Percentiles rank a stretch among this genome's conserved stretches.
Conservation (phyloP, 2,113 vertebrate species). For the Loxodonta africana region DNA sequence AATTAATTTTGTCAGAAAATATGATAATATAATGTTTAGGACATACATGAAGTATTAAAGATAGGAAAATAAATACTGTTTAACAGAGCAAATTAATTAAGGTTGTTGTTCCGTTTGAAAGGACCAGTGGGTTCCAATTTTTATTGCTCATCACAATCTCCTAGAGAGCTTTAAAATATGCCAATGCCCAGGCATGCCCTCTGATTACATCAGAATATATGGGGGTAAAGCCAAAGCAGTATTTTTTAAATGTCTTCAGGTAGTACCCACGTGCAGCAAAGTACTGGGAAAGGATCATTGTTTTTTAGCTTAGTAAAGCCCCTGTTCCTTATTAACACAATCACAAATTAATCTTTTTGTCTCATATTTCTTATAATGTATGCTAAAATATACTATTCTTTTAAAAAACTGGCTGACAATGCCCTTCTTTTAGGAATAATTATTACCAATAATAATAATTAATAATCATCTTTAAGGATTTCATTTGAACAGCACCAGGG, state of each 20-base stretch:
- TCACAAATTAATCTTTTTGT: neutral
- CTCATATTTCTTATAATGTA: neutral
- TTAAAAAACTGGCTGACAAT: neutral
- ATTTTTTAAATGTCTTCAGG: neutral
- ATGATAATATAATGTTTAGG: neutral
- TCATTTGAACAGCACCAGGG: neutral
- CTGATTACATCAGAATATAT: neutral
- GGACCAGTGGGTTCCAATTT: neutral
- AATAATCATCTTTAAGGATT: neutral
- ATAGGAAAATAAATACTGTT: neutral
- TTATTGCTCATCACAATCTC: neutral
- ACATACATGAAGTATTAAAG: neutral
- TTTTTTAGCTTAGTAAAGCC: neutral
- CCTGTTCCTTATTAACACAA: neutral
- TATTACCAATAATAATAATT: neutral
- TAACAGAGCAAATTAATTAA: neutral
- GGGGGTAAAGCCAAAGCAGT: neutral
- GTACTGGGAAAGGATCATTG: neutral
- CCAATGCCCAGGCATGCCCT: neutral
- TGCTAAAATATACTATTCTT: constrained; percentile 7
- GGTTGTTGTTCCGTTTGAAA: neutral
- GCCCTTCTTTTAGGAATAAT: neutral
- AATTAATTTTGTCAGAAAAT: neutral
- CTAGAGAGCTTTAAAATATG: neutral
- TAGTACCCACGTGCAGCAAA: neutral